Evolutionary conservation across 2,113 vertebrate species (phyloP).

Genomic region (Emydura subglobosa): DNA sequence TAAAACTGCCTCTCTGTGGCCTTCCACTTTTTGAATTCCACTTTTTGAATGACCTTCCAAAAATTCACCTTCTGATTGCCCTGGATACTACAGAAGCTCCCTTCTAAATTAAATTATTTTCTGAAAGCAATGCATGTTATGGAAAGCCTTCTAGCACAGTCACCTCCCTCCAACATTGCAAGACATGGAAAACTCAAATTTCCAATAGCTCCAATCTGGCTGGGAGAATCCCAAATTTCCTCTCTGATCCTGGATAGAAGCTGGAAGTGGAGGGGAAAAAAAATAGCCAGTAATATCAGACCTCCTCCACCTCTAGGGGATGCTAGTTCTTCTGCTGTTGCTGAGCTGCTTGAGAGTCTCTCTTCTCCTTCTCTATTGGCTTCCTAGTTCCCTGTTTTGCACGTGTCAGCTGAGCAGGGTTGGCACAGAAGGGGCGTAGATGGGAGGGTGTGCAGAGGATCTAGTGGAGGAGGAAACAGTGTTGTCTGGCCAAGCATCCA

Average conservation of each 20-base stretch:
- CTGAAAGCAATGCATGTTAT: background rate
- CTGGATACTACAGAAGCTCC: background rate
- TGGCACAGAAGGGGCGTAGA: fast-evolving
- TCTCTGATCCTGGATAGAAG: background rate
- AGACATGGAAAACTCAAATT: background rate
- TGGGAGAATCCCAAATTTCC: background rate
- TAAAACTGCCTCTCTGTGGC: background rate
- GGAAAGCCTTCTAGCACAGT: fast-evolving
- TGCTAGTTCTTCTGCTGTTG: too few relatives aligned
- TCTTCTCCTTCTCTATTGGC: background rate
- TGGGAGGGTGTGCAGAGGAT: background rate
- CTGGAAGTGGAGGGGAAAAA: background rate
- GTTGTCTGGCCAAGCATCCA: background rate
- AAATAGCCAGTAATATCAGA: background rate
- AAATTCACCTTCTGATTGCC: background rate
- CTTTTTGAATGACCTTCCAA: background rate
- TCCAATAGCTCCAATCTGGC: background rate
- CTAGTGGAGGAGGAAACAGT: background rate
- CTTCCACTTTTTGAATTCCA: background rate
- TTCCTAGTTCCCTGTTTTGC: background rate
- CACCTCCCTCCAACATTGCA: background rate
- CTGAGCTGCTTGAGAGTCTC: background rate
- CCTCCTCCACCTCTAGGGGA: background rate
- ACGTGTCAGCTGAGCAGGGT: background rate
- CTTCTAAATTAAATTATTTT: background rate